Evolutionary conservation across 2,888 invertebrate species (phyloP).

Genomic region (Helobdella robusta): DNA sequence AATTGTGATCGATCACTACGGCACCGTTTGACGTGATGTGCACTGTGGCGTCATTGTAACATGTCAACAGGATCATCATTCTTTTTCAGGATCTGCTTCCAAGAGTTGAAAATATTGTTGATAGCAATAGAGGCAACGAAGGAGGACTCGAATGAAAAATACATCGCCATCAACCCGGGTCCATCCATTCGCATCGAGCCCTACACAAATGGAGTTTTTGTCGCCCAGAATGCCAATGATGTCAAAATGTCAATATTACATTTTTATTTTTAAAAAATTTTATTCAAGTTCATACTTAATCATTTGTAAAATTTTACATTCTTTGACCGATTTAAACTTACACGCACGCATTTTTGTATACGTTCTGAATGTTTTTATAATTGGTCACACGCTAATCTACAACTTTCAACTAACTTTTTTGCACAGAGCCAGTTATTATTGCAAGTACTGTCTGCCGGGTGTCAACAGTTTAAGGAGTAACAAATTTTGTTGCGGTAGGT

Average conservation of each 20-base stretch:
- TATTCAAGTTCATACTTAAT: slow-evolving; percentile 96
- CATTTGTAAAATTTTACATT: too few species aligned
- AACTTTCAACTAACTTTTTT: too few species aligned
- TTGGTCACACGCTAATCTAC: too few species aligned
- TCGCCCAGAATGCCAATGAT: slow-evolving; percentile 99
- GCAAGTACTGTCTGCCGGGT: slow-evolving; percentile 24
- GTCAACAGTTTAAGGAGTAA: not conserved
- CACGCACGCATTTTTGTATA: too few species aligned
- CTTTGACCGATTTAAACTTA: too few species aligned
- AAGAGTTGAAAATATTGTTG: slow-evolving; percentile 86
- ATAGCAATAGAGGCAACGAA: slow-evolving; percentile 81
- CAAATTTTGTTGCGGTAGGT: too few species aligned
- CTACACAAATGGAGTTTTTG: slow-evolving; percentile 98
- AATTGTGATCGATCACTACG: too few species aligned
- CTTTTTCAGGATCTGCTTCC: slow-evolving; percentile 80
- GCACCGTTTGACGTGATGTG: too few species aligned
- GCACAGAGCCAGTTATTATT: slow-evolving; percentile 28
- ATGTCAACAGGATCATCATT: too few species aligned
- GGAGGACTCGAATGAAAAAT: slow-evolving; percentile 67
- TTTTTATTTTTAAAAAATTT: too few species aligned
- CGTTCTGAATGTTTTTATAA: too few species aligned
- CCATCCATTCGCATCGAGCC: slow-evolving; percentile 78
- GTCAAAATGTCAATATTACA: slow-evolving; percentile 64
- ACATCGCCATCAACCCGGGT: slow-evolving; percentile 92
- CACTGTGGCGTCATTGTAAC: too few species aligned